These are phyloP conservation scores for Caenorhabditis plicata DNA, from an alignment of 2,888 invertebrate genomes.

Conservation along the genomic window DNA sequence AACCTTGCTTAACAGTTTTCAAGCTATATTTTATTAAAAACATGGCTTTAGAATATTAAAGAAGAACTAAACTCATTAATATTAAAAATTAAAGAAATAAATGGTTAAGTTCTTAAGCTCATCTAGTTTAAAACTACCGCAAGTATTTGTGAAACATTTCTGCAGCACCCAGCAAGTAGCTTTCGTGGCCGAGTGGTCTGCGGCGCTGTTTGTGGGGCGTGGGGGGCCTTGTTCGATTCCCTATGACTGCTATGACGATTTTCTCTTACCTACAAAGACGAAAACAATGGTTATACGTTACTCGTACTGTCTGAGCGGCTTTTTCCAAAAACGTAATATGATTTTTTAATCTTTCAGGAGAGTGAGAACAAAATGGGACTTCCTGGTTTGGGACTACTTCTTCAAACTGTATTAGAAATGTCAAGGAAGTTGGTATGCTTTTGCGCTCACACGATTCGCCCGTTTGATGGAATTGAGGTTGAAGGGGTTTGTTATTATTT, in stretches of 20 bases:
- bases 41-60: too few species aligned
- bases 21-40: too few species aligned
- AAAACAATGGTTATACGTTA: constrained; percentile 35
- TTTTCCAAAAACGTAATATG: constrained; percentile 8
- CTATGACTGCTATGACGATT: constrained; percentile 28
- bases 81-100: too few species aligned
- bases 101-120: too few species aligned
- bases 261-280: constrained; percentile 37
- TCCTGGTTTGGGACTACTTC: constrained; percentile 59
- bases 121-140: too few species aligned
- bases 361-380: constrained; percentile 63
- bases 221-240: constrained; percentile 17
- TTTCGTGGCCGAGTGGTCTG: too few species aligned
- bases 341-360: constrained; percentile 51
- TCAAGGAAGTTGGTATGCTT: constrained; percentile 43
- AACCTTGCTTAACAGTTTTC: too few species aligned
- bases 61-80: too few species aligned
- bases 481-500: constrained; percentile 1
- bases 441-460: constrained; percentile 17
- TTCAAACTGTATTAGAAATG: constrained; percentile 60
- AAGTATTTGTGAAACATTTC: too few species aligned
- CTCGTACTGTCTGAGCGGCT: constrained; percentile 43
- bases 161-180: too few species aligned
- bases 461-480: constrained; percentile 13
- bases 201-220: too few species aligned